Evolutionary conservation across 2,888 invertebrate species (phyloP).

Genomic region (Agrilus cyanescens): DNA sequence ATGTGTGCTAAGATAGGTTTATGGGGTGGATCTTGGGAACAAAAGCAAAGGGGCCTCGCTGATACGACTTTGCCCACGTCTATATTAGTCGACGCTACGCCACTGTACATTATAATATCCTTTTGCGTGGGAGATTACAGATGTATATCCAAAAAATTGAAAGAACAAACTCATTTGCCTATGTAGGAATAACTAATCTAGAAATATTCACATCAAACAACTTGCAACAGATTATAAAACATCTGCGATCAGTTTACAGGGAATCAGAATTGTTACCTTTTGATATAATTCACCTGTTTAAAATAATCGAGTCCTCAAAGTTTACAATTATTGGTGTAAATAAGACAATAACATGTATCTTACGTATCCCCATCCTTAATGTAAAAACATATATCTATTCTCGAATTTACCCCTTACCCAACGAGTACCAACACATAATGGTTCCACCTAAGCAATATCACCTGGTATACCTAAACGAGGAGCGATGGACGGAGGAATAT

Average conservation of each 20-base stretch:
- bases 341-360: constrained; percentile 6
- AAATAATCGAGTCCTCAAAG: constrained; percentile 8
- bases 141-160: neutral
- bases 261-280: constrained; percentile 2
- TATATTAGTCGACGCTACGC: no score
- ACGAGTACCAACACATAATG: constrained; percentile 3
- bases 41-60: no score
- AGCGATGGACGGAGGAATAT: constrained; percentile 11
- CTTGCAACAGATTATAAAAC: constrained; percentile 3
- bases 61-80: no score
- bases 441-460: constrained; percentile 9
- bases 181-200: constrained; percentile 3
- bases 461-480: constrained; percentile 3
- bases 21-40: no score
- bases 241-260: constrained; percentile 4
- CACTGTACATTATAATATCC: no score
- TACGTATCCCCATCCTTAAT: constrained; percentile 10
- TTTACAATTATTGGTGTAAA: constrained; percentile 2
- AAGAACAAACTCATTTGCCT: constrained; percentile 6
- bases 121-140: no score
- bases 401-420: constrained; percentile 11
- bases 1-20: no score
- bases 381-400: constrained; percentile 2
- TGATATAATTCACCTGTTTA: constrained; percentile 4
- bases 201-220: constrained; percentile 4